Conservation (phyloP, 2,113 vertebrate genomes). For the Apodemus speciosus region DNA sequence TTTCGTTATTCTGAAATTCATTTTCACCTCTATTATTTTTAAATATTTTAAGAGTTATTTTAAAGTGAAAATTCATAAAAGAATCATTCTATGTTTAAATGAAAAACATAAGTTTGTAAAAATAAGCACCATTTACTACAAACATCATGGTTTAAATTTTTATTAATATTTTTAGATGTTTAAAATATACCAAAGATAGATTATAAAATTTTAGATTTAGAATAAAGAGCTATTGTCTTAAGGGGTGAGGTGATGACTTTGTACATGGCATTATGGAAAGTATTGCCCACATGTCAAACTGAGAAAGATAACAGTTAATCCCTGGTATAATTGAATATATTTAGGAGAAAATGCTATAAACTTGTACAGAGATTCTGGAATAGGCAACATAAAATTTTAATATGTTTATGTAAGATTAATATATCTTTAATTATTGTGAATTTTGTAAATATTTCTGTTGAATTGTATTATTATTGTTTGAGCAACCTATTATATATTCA, state of each 20-base stretch:
- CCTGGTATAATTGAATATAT: not conserved
- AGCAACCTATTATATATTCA: slow-evolving; percentile 38
- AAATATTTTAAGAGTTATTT: slow-evolving; percentile 44
- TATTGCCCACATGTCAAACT: not conserved
- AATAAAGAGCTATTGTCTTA: not conserved
- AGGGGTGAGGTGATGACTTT: not conserved
- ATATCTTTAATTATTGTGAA: not conserved
- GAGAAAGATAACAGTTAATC: not conserved
- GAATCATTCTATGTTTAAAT: not conserved
- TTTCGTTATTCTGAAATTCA: slow-evolving; percentile 13
- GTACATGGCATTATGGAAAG: not conserved
- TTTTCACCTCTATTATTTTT: not conserved
- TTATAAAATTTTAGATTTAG: not conserved
- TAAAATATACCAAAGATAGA: slow-evolving; percentile 3
- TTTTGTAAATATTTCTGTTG: slow-evolving; percentile 14
- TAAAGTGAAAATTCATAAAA: slow-evolving; percentile 13
- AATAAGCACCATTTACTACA: not conserved
- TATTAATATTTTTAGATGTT: slow-evolving; percentile 5
- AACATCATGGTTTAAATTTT: slow-evolving; percentile 21
- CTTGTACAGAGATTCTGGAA: not conserved
- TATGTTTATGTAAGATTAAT: not conserved
- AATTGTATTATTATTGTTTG: not conserved
- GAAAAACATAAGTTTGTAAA: not conserved
- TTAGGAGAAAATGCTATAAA: not conserved
- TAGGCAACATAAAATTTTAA: not conserved